Base-by-base conservation (phyloP, 2,113 vertebrate genomes). In the Labeo rohita region DNA sequence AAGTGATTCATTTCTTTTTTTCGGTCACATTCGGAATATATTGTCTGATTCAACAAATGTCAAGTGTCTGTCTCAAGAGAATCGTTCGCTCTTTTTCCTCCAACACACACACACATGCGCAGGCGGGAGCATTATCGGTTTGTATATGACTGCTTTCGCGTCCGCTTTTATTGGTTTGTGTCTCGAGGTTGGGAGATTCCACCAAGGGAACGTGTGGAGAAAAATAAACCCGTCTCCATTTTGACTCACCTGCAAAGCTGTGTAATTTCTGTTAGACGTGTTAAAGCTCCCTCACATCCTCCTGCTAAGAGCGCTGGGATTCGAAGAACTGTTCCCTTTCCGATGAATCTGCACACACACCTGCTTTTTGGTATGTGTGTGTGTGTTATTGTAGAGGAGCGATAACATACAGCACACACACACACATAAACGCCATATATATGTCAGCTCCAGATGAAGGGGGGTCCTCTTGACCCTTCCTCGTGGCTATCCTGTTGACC, bases 181-280 rank as follows among this genome's bases (percentile, higher is more conserved):
- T 87, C 86, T 28, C 2, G 45, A 49, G 83, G 84, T 73, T 84
- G 74, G n/a, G n/a, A 54, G 84, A 85, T 56, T 43, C 83, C 76
- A 79, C 70, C 91, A 65, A 7, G 72, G 90, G 91, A 89, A 85
- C 89, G 89, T 89, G 85, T 73, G 79, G 66, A 87, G 78, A 73
- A 91, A 89, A 92, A 89, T 90, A 85, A 86, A 86, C 75, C 89
- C 86, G 56, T 87, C 89, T 85, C 85, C 85, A 74, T 74, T 72
- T 84, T 72, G 66, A 86, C 65, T 74, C 45, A 52, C 77, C 85
- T 28, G 82, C 54, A 78, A 39, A 81, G 72, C 72, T 47, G 83
- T 73, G 72, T 86, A 70, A 86, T 75, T 84, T 68, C 81, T 49
- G 81, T 84, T 74, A 74, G 85, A 89, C 66, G 78, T 80, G 61